Base-by-base conservation (phyloP, 2,888 invertebrate genomes). In the Caenorhabditis plicata region DNA sequence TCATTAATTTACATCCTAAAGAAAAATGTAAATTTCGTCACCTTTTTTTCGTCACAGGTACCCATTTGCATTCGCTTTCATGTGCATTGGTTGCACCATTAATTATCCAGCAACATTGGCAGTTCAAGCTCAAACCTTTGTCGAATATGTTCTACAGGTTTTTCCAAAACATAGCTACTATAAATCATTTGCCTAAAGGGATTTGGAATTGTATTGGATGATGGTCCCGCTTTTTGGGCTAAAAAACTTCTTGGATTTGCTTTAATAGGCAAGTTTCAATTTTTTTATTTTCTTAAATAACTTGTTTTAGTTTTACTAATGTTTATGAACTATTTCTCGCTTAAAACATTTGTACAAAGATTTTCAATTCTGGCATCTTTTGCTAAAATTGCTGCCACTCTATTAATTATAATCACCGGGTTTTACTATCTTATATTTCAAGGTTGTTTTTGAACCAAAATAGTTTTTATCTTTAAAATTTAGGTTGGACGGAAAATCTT, bases 61-160 rank as follows among this genome's bases (percentile, higher is more conserved):
- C 44, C 70, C 78, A n/a, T 50, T 75, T n/a, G 78, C 78, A 15
- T 78, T 78, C 35, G 65, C 73, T 32, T 78, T 78, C 52, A 79
- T 78, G 78, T 72, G 64, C 31, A 67, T 69, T 40, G 77, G 77
- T n/a, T 79, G 75, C 53, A 67, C 73, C 22, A 66, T 78, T 35
- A 74, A 70, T 47, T 79, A 75, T 57, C 78, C 78, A 11, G 73
- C 74, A 8, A 80, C 77, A 8, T 46, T 77, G 11, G 78, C 80
- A 15, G 68, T 79, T 22, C 77, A 78, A 51, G 74, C 75, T 2
- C 64, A 73, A 26, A 78, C 80, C 1, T 79, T 79, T 54, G 62
- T 70, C 17, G 74, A 77, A 62, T 78, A 78, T 46, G 61, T 76
- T n/a, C 67, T 78, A 47, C 62, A 63, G 55, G 78, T 75, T n/a